Conservation (phyloP, 2,888 invertebrate genomes). For the Tillus elongatus region DNA sequence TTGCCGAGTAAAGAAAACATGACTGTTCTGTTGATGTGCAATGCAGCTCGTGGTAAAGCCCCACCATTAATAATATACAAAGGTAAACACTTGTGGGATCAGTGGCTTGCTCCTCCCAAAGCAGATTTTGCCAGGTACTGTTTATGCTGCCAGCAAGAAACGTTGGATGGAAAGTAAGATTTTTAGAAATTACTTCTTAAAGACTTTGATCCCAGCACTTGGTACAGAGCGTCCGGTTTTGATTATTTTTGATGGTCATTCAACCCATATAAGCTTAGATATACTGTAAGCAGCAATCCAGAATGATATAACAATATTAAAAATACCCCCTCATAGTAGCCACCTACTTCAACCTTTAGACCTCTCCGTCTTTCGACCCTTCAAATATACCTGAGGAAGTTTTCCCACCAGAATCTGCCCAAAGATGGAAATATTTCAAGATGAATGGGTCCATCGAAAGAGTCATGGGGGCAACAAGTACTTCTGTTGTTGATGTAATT, state of each 20-base stretch:
- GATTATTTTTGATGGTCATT: slow-evolving; percentile 30
- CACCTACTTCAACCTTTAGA: slow-evolving; percentile 28
- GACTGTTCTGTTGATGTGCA: slow-evolving; percentile 13
- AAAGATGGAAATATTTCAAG: not conserved
- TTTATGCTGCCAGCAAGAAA: slow-evolving; percentile 14
- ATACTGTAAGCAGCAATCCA: no score
- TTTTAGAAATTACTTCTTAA: slow-evolving; percentile 28
- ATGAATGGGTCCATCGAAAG: not conserved
- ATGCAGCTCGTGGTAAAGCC: slow-evolving; percentile 17
- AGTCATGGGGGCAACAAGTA: not conserved
- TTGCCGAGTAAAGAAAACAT: no score
- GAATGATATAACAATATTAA: slow-evolving; percentile 29
- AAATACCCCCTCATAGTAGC: slow-evolving; percentile 29
- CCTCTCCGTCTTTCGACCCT: slow-evolving; percentile 22
- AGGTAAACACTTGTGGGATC: no score
- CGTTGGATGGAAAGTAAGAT: slow-evolving; percentile 29
- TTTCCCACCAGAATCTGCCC: no score
- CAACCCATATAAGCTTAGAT: no score
- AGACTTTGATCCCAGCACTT: no score
- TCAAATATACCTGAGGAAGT: slow-evolving; percentile 9
- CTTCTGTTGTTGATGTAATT: not conserved
- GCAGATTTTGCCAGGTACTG: slow-evolving; percentile 17
- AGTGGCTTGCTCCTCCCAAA: slow-evolving; percentile 16
- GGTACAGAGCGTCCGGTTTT: slow-evolving; percentile 28
- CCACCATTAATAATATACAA: no score